These are phyloP conservation scores for Dione juno DNA, from an alignment of 2,888 invertebrate genomes.

Conservation along the genomic window DNA sequence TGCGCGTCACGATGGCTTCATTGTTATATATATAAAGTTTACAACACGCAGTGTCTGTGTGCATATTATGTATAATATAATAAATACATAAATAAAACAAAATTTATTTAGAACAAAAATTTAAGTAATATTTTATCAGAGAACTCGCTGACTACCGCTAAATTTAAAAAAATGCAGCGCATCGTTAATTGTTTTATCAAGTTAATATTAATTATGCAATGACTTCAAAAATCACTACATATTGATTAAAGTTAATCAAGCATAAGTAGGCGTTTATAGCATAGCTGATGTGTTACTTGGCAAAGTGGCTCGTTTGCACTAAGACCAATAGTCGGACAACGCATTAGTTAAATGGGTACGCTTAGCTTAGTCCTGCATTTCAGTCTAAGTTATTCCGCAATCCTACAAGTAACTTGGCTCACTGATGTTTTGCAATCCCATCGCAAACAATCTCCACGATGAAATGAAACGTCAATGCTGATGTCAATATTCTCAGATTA, in stretches of 20 bases:
- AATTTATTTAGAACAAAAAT: too few relatives aligned
- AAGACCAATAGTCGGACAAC: constrained; percentile 80
- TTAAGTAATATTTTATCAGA: too few relatives aligned
- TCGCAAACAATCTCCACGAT: constrained; percentile 65
- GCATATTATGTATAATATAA: too few relatives aligned
- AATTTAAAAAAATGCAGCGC: too few relatives aligned
- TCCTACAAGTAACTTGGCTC: constrained; percentile 73
- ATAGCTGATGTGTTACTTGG: constrained; percentile 70
- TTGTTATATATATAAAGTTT: too few relatives aligned
- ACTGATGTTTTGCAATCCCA: constrained; percentile 67
- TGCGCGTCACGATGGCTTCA: too few relatives aligned
- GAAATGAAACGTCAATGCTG: constrained; percentile 66
- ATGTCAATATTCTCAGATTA: constrained; percentile 48
- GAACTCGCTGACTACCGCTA: too few relatives aligned
- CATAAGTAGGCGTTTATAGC: constrained; percentile 34
- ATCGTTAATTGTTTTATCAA: too few relatives aligned
- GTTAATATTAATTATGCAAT: too few relatives aligned
- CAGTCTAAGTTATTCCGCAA: constrained; percentile 74
- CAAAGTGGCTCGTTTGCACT: constrained; percentile 73
- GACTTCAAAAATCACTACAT: too few relatives aligned
- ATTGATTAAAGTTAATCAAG: not conserved
- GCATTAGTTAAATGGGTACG: constrained; percentile 81
- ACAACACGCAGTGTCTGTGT: too few relatives aligned
- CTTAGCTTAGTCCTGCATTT: constrained; percentile 71
- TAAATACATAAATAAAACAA: too few relatives aligned